Evolutionary conservation across 1,140 invertebrate genomes (phyloP), one percentile per base, ranked within the genome.

Genomic region (Polypedilum vanderplanki): DNA sequence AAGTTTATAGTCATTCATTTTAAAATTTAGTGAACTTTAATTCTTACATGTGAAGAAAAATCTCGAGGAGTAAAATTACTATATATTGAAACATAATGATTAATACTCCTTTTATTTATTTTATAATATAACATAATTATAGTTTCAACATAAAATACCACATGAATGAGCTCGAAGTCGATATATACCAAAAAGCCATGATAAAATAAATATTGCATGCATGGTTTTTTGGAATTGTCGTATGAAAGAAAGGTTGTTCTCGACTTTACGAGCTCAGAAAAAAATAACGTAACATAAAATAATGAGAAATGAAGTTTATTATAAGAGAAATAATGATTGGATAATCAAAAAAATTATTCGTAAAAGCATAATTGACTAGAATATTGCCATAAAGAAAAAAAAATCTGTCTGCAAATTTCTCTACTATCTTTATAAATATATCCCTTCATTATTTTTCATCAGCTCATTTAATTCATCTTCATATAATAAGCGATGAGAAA

Each of bases 251-350:
- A 33, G 24, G 24, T 33, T 33, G 24, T 33, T 33, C 24, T 33
- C 24, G 24, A 33, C 24, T 33, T 33, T 33, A 33, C 5, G 24
- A 33, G 24, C 24, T 33, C 24, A 33, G n/a, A n/a, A 33, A 33
- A 33, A 33, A 33, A 33, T 57, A n/a, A 57, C 46, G 46, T 57
- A 57, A 57, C 46, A n/a, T 57, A 57, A n/a, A 33, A 33, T 33
- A 33, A 33, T 33, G 24, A 33, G 24, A 33, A 33, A 33, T 33
- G 24, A 33, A 33, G 24, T 57, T n/a, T 57, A 57, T 57, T 12
- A 57, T 57, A 57, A 57, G 46, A n/a, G 46, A 57, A 57, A 57
- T 57, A 57, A 57, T 57, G 46, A 57, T 57, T 57, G 46, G 46
- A 57, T 57, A 57, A 57, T 57, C 46, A 57, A 57, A 57, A 57